Evolutionary conservation across 2,888 invertebrate species (phyloP), one percentile per base, ranked within the genome.

Genomic region (Rhagophthalmus giganteus): DNA sequence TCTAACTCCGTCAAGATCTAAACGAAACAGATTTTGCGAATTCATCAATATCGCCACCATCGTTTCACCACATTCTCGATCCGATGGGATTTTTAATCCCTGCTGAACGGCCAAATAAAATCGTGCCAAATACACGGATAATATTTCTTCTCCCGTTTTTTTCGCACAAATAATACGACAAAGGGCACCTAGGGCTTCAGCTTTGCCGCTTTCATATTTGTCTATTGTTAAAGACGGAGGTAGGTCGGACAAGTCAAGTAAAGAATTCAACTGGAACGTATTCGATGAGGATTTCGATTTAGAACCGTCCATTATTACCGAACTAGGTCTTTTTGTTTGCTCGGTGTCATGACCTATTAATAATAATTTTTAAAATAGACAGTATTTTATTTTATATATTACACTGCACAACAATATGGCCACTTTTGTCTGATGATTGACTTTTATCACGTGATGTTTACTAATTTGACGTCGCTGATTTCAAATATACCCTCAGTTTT

Each of bases 81-180:
- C 69, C 10, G 57, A 24, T 3, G 62, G 46, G n/a, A 63, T 42
- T 54, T 58, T 63, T 12, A 96, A 81, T 1, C 95, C 96, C 72
- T 93, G 90, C 64, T 88, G 88, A 56, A 99, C 76, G 2, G 94
- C 91, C 65, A 94, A 85, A 75, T 95, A 96, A 77, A 96, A 94
- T 35, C 97, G 81, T 6, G 96, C 93, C 64, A 96, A 79, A 78
- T 98, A 98, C 1, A 88, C 90, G 1, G 95, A 92, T 41, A 93
- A 78, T 62, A 99, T 93, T 68, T 90, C 88, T 77, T 96, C 96
- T 27, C 91, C 90, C 1, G 94, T 93, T 75, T 93, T 94, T 76
- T 95, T 95, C 0, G 96, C 88, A 74, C 94, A 96, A 72, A 99
- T 89, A 69, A 98, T 94, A 65, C 96, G 83, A 74, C 98, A 98